These are phyloP conservation scores for Meiosimyza decipiens DNA, from an alignment of 2,888 invertebrate species.

Conservation along the genomic window DNA sequence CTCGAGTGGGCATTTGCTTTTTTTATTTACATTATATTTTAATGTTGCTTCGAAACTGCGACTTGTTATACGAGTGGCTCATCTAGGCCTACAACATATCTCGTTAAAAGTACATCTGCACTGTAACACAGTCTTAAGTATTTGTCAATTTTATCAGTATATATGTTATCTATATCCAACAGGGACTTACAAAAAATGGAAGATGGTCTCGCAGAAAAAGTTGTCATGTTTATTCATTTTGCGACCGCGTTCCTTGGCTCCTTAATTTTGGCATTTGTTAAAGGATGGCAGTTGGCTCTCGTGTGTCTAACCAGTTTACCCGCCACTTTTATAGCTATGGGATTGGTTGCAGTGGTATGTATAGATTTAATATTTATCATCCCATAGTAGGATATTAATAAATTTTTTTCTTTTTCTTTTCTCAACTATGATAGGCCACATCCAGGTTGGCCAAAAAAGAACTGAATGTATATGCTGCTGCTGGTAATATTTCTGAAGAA, in stretches of 20 bases:
- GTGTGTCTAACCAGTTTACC: conserved; percentile 80
- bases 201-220: conserved; percentile 86
- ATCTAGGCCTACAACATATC: too few relatives aligned
- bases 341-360: conserved; percentile 73
- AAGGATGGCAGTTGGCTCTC: conserved; percentile 85
- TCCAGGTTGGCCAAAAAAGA: conserved; percentile 75
- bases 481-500: conserved; percentile 82
- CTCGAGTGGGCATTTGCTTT: too few relatives aligned
- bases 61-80: too few relatives aligned
- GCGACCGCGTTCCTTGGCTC: conserved; percentile 76
- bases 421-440: conserved; percentile 68
- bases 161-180: conserved; percentile 40
- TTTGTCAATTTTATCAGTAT: too few relatives aligned
- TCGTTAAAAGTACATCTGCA: too few relatives aligned
- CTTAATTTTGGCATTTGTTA: conserved; percentile 77
- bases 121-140: too few relatives aligned
- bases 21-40: too few relatives aligned
- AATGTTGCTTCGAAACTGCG: too few relatives aligned
- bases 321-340: conserved; percentile 74
- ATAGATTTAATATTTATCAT: background rate
- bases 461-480: conserved; percentile 78
- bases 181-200: conserved; percentile 81
- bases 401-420: too few relatives aligned
- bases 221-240: conserved; percentile 79
- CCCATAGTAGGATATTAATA: too few relatives aligned